phyloP scores from a whole-genome alignment of 2,797 vertebrate species.

The Trachurus trachurus region DNA sequence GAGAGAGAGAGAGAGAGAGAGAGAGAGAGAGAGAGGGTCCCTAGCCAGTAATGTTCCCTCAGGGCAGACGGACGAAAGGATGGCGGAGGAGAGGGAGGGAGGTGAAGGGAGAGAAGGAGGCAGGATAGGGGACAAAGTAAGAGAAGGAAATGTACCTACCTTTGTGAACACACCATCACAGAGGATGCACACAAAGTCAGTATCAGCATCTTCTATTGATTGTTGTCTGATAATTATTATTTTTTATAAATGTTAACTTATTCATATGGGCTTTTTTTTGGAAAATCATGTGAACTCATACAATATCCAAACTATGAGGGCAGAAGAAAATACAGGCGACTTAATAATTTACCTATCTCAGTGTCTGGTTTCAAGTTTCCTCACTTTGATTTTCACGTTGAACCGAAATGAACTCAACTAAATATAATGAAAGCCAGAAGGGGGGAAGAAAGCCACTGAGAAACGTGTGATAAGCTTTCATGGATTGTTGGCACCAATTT shows the following conservation, averaged over 20 bases:
- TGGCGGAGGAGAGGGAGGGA: slow-evolving; percentile 51
- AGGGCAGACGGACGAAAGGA: slow-evolving; percentile 63
- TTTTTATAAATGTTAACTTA: too few species aligned
- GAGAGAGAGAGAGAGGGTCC: slow-evolving; percentile 68
- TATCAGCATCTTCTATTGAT: slow-evolving; percentile 1
- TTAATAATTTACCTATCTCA: too few species aligned
- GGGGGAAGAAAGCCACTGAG: too few species aligned
- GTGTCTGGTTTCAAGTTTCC: too few species aligned
- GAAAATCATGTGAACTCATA: too few species aligned
- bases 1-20: slow-evolving; percentile 30
- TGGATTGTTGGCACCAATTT: background rate
- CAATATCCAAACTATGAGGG: too few species aligned
- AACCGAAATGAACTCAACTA: background rate
- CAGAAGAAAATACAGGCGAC: too few species aligned
- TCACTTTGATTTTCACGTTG: slow-evolving; percentile 25
- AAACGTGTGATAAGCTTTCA: accelerated
- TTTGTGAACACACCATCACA: slow-evolving; percentile 43
- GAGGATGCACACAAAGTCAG: too few species aligned
- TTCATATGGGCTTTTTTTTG: too few species aligned
- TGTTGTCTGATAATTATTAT: background rate
- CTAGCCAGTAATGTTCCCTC: slow-evolving; percentile 77
- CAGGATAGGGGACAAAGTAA: slow-evolving; percentile 53
- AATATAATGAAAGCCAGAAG: background rate
- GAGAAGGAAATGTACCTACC: slow-evolving; percentile 38
- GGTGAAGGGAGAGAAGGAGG: slow-evolving; percentile 53